Percentiles rank a stretch among this genome's conserved stretches.
Conservation (phyloP, 1,140 invertebrate genomes). For the Leptoteleia sp. region DNA sequence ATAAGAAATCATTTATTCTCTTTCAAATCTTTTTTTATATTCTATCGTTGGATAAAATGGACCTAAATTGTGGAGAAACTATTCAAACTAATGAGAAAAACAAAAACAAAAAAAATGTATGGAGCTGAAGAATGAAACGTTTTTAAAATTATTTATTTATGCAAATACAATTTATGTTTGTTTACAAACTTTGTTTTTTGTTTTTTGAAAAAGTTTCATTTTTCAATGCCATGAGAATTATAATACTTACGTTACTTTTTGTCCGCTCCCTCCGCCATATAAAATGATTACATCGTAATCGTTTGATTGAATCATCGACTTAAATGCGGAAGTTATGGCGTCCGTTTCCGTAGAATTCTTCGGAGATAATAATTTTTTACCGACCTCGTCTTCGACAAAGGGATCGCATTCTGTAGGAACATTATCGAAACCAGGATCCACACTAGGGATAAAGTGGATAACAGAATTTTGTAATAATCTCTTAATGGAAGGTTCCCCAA, state of each 20-base stretch:
- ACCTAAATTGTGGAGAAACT: no score
- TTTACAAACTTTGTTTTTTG: constrained; percentile 34
- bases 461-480: constrained; percentile 87
- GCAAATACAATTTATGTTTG: no score
- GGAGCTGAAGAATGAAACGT: no score
- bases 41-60: no score
- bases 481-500: constrained; percentile 84
- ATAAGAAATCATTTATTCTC: no score
- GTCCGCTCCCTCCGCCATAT: constrained; percentile 83
- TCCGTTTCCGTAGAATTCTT: constrained; percentile 76
- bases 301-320: constrained; percentile 81
- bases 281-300: constrained; percentile 85
- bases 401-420: constrained; percentile 79
- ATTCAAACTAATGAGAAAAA: no score
- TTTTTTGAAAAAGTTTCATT: no score
- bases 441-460: constrained; percentile 89
- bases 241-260: constrained; percentile 82
- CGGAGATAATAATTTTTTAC: constrained; percentile 82
- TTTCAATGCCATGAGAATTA: no score
- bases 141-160: no score
- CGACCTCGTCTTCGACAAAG: constrained; percentile 81
- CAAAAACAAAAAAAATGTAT: no score
- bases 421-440: constrained; percentile 83
- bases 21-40: no score
- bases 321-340: constrained; percentile 82